Evolutionary conservation across 37 sponge, comb jelly and placozoan species (phyloP).

Genomic region (Beroe forskalii): DNA sequence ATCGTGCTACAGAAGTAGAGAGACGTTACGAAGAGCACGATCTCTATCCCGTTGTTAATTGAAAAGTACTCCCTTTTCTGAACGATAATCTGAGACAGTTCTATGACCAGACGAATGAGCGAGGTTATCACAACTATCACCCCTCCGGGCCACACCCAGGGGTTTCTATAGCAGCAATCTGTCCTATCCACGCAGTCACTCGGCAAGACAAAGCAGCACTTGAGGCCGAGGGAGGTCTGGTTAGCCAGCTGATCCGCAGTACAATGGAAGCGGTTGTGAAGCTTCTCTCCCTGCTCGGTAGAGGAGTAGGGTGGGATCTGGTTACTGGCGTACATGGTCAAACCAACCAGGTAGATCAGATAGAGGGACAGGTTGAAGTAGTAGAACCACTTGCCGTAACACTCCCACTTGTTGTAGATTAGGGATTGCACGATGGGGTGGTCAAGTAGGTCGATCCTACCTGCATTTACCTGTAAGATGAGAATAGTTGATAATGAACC

Average conservation of each 20-base stretch:
- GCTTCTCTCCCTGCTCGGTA: not conserved
- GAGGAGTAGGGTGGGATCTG: slow-evolving; percentile 9
- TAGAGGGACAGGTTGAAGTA: slow-evolving; percentile 31
- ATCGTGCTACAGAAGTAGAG: slow-evolving; percentile 7
- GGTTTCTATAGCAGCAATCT: not conserved
- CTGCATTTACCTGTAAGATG: not conserved
- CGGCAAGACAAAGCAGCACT: too few relatives aligned
- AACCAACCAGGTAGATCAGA: not conserved
- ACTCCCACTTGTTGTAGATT: slow-evolving; percentile 16
- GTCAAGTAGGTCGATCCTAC: slow-evolving; percentile 12
- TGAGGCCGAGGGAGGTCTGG: not conserved
- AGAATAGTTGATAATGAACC: not conserved
- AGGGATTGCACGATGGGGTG: slow-evolving; percentile 32
- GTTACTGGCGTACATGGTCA: slow-evolving; percentile 1
- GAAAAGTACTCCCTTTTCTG: not conserved
- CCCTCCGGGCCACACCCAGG: not conserved
- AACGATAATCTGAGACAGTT: not conserved
- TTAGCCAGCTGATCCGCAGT: not conserved
- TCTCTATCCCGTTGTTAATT: not conserved
- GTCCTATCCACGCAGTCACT: too few relatives aligned
- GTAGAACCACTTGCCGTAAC: slow-evolving; percentile 27
- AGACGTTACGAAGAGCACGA: not conserved
- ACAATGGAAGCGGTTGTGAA: not conserved
- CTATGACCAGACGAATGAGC: not conserved
- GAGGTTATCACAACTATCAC: not conserved